Percentiles rank a stretch among this genome's conserved stretches.
Evolutionary conservation across 2,113 vertebrate genomes (phyloP).

Genomic region (Apteryx owenii): DNA sequence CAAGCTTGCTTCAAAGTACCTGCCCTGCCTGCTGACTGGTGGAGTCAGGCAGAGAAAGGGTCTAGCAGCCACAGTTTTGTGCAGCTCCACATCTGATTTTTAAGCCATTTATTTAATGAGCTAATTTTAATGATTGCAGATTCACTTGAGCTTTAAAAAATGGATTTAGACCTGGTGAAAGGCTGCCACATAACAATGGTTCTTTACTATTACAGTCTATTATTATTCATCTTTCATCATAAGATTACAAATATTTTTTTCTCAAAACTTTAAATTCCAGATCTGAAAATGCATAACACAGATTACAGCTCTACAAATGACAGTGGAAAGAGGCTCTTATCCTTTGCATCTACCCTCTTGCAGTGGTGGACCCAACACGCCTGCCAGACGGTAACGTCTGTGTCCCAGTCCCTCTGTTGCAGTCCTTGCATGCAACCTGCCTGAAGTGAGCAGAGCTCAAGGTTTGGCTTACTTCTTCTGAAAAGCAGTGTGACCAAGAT

Average conservation of each 20-base stretch:
- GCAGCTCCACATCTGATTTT: not conserved
- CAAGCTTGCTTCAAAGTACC: not conserved
- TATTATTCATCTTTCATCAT: not conserved
- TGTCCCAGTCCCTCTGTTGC: not conserved
- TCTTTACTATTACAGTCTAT: not conserved
- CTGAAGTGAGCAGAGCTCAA: not conserved
- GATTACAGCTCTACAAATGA: not conserved
- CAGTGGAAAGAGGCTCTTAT: not conserved
- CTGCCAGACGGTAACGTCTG: accelerated
- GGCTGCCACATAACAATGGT: not conserved
- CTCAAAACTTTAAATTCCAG: not conserved
- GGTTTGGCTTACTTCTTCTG: not conserved
- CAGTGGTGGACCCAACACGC: not conserved
- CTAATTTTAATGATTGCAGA: conserved; percentile 3
- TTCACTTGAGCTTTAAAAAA: not conserved
- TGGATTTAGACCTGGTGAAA: not conserved
- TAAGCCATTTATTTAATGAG: conserved; percentile 7
- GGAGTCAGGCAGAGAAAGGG: not conserved
- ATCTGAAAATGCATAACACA: not conserved
- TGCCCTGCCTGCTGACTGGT: not conserved
- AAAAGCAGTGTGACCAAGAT: not conserved
- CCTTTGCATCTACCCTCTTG: not conserved
- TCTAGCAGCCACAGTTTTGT: not conserved
- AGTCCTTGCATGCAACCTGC: not conserved
- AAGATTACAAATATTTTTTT: not conserved